Percentiles rank a stretch among this genome's conserved stretches.
phyloP scores from a whole-genome alignment of 2,113 vertebrate species.

The Philantomba maxwellii region DNA sequence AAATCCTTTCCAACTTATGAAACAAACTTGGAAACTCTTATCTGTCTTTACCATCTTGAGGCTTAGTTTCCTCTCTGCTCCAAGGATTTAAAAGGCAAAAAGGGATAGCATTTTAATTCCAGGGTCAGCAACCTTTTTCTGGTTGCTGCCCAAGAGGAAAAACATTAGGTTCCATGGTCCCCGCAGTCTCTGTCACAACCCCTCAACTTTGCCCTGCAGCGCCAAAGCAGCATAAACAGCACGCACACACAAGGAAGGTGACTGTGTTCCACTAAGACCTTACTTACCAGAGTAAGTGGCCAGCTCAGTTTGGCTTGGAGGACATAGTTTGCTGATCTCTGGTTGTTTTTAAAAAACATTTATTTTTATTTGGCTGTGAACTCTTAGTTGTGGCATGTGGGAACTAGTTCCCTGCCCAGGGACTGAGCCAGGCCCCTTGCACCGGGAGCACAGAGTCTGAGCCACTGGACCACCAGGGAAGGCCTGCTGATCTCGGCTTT shows the following conservation, averaged over 20 bases:
- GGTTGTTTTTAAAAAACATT: not conserved
- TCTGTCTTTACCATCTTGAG: not conserved
- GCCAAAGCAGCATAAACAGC: not conserved
- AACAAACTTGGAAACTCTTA: not conserved
- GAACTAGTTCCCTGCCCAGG: not conserved
- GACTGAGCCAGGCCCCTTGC: not conserved
- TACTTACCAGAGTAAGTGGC: not conserved
- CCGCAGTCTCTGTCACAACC: not conserved
- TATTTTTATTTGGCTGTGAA: not conserved
- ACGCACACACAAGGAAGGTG: fast-evolving
- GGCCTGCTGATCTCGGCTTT: not conserved
- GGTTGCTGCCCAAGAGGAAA: not conserved
- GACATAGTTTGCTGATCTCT: not conserved
- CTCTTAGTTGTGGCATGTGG: not conserved
- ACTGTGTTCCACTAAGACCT: not conserved
- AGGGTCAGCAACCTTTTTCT: not conserved
- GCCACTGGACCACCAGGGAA: not conserved
- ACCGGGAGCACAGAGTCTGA: not conserved
- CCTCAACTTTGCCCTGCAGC: too few relatives aligned
- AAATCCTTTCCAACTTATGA: not conserved
- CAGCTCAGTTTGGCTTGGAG: not conserved
- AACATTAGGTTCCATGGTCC: not conserved
- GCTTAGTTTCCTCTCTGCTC: not conserved
- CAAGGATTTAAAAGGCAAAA: not conserved
- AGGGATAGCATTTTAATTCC: not conserved